Base-by-base conservation (phyloP, 2,888 invertebrate genomes). In the Thumatha senex region DNA sequence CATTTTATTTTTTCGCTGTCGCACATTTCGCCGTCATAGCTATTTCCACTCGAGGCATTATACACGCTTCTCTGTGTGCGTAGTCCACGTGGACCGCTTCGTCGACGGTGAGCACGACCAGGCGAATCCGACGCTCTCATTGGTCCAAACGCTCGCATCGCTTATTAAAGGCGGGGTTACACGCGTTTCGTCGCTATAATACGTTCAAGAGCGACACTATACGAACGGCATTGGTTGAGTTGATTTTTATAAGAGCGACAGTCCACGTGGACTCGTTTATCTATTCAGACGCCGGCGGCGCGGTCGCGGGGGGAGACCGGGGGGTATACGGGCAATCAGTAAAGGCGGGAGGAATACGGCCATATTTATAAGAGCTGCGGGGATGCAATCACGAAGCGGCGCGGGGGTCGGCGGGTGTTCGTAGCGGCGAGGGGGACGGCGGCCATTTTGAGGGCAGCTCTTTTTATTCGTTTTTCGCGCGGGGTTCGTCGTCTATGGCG, bases 361-460 rank as follows among this genome's bases (percentile, higher is more conserved):
- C 92, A 91, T 92, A 92, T 92, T 92, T 92, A 92, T 92, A 92
- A 91, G 91, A 91, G 92, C 90, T 91, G 90, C 90, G 91, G 92
- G 91, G 92, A 90, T 92, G 92, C 91, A 91, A 92, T 91, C 91
- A 90, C 90, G 91, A 92, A 90, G 89, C 89, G 89, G 89, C 84
- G 90, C 86, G 90, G 87, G 90, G 87, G 81, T 76, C 77, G 83
- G 78, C 78, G 82, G 85, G 85, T 71, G 82, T 75, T 70, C 77
- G 83, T 85, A 24, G 52, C 43, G 52, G 48, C 24, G 51, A 87
- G 85, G 83, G 85, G 83, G 87, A 87, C 92, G 93, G 94, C 94
- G 93, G 94, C 94, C 94, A 94, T 94, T 94, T 94, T 94, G 94
- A 94, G 94, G 94, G 93, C 93, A 93, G 93, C 93, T 93, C 93